phyloP scores from a whole-genome alignment of 1,140 invertebrate genomes.

The Neodiprion lecontei region DNA sequence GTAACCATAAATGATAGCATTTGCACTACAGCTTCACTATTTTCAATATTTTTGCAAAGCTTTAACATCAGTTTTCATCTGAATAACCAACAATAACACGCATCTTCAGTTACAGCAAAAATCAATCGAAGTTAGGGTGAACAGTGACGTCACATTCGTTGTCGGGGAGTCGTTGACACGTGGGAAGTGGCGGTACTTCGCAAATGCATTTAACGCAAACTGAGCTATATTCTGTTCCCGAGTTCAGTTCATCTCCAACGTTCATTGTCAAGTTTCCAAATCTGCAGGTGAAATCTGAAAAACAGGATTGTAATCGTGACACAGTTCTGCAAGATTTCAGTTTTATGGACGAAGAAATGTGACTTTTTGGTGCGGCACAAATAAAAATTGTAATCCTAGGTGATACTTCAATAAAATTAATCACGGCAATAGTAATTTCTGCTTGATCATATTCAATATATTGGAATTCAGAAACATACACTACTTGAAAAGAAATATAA shows the following conservation, averaged over 20 bases:
- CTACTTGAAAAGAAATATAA: too few relatives aligned
- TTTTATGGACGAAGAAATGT: not conserved
- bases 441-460: not conserved
- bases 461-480: not conserved
- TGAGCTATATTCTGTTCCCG: conserved; percentile 31
- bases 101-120: not conserved
- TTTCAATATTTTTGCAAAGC: too few relatives aligned
- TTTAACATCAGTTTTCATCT: too few relatives aligned
- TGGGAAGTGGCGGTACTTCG: conserved; percentile 40
- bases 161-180: conserved; percentile 35
- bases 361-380: too few relatives aligned
- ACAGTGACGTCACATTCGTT: conserved; percentile 23
- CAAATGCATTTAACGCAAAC: conserved; percentile 42
- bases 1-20: too few relatives aligned
- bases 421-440: not conserved
- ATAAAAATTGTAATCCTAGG: not conserved
- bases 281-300: conserved; percentile 28
- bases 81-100: too few relatives aligned
- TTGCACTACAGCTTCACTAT: too few relatives aligned
- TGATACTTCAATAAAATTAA: not conserved
- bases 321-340: too few relatives aligned
- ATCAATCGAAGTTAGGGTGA: not conserved
- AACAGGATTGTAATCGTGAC: not conserved
- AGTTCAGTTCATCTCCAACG: conserved; percentile 40
- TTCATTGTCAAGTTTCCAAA: conserved; percentile 43